These are phyloP conservation scores for Macropis europaea DNA, from an alignment of 2,888 invertebrate genomes.

Conservation along the genomic window DNA sequence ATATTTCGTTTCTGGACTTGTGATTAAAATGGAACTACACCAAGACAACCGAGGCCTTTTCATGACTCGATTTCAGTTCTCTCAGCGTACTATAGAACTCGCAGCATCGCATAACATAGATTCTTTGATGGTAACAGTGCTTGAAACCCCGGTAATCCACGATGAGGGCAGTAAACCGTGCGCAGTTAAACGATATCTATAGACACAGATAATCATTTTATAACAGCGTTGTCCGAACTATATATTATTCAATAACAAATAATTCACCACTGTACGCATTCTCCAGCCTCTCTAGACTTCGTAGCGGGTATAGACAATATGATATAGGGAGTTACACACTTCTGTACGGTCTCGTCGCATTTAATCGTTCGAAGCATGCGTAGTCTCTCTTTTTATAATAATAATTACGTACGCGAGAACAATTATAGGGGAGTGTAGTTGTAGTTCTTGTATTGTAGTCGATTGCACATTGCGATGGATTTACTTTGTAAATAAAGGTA, in stretches of 20 bases:
- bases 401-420: neutral
- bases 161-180: constrained; percentile 18
- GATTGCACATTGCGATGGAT: constrained; percentile 12
- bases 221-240: constrained; percentile 35
- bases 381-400: constrained; percentile 24
- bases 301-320: constrained; percentile 23
- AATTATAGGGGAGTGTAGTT: neutral
- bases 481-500: constrained; percentile 49
- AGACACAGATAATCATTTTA: constrained; percentile 31
- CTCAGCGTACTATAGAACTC: too few relatives aligned
- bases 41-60: neutral
- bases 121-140: constrained; percentile 7
- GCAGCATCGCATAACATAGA: constrained; percentile 17
- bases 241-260: constrained; percentile 31
- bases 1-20: constrained; percentile 6
- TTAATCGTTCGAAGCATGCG: constrained; percentile 32
- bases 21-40: constrained; percentile 15
- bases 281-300: neutral
- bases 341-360: neutral
- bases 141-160: constrained; percentile 19
- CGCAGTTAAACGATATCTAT: constrained; percentile 13
- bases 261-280: constrained; percentile 16
- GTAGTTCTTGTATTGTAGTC: constrained; percentile 24
- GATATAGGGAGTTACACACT: neutral
- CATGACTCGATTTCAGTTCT: neutral